Base-by-base conservation (phyloP, 2,113 vertebrate genomes). In the Phylloscopus trochiloides region DNA sequence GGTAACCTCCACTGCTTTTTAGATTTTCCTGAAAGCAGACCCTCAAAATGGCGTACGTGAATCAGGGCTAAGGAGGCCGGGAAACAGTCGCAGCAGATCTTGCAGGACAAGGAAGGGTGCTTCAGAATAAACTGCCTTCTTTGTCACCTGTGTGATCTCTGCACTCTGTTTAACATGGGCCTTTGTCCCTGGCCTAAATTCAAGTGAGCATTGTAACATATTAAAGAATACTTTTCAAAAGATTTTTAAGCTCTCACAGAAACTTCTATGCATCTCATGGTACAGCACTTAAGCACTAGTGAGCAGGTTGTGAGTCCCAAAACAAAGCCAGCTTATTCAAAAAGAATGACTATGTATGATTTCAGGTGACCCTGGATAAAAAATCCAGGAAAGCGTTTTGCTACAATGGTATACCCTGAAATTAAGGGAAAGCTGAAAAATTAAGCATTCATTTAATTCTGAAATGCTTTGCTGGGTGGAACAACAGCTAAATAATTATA, bases 81-180 rank as follows among this genome's bases (percentile, higher is more conserved):
- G 16, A 61, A 73, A 59, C 40, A 17, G n/a, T 0, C 25, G 18
- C 66, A 79, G 40, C n/a, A 25, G 12, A 47, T 32, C 47, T 34
- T 21, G 21, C 18, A 40, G n/a, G 89, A 79, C 16, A 45, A 68
- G 47, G 42, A 63, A 34, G 2, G 25, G 22, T 26, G 20, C 29
- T 74, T 20, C 8, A 3, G 16, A 26, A 22, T 25, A 59, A 75
- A 86, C 58, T 15, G 57, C 25, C 18, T 55, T 48, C 17, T 52
- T 48, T 10, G 40, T 40, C 42, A 52, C 45, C 31, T 48, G 19
- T 3, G 3, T 5, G 20, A 42, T 85, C 34, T 36, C 50, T 3
- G 2, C n/a, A 7, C 26, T 13, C 24, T 19, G 3, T 25, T 70
- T 34, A 67, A 45, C 28, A 57, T 0, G 1, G 45, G n/a, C 24